Evolutionary conservation across 2,888 invertebrate genomes (phyloP).

Genomic region (Marronus borbonicus): DNA sequence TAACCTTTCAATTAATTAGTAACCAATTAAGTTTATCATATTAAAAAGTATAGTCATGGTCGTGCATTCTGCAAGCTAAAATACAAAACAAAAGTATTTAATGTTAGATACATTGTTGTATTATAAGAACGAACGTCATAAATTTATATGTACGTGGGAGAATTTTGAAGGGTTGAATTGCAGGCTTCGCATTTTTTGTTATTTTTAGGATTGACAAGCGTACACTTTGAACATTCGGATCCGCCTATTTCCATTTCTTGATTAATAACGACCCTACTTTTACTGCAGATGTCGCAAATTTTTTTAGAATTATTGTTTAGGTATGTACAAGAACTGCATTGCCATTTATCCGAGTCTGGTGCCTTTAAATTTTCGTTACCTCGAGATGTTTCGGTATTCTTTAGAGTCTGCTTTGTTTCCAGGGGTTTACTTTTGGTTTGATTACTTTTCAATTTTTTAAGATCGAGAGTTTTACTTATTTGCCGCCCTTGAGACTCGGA

Average conservation of each 20-base stretch:
- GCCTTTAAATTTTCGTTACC: conserved; percentile 39
- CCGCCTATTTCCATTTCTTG: conserved; percentile 78
- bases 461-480: conserved; percentile 58
- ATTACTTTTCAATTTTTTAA: conserved; percentile 51
- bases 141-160: conserved; percentile 81
- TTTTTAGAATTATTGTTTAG: conserved; percentile 73
- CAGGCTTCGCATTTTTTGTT: conserved; percentile 80
- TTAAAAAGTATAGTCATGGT: neutral
- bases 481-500: conserved; percentile 61
- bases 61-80: conserved; percentile 14
- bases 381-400: conserved; percentile 23
- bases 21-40: neutral
- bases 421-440: conserved; percentile 22
- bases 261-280: conserved; percentile 65
- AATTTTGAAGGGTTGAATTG: conserved; percentile 78
- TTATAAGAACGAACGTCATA: conserved; percentile 6
- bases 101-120: neutral
- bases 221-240: conserved; percentile 82
- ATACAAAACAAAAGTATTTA: neutral
- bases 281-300: conserved; percentile 85
- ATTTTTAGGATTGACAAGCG: conserved; percentile 81
- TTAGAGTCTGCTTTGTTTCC: conserved; percentile 20
- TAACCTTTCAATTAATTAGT: too few relatives aligned
- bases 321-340: conserved; percentile 82
- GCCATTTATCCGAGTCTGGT: conserved; percentile 73